Percentiles rank a stretch among this genome's conserved stretches.
phyloP scores from a whole-genome alignment of 1,140 invertebrate species.

The Drosophila burlai region DNA sequence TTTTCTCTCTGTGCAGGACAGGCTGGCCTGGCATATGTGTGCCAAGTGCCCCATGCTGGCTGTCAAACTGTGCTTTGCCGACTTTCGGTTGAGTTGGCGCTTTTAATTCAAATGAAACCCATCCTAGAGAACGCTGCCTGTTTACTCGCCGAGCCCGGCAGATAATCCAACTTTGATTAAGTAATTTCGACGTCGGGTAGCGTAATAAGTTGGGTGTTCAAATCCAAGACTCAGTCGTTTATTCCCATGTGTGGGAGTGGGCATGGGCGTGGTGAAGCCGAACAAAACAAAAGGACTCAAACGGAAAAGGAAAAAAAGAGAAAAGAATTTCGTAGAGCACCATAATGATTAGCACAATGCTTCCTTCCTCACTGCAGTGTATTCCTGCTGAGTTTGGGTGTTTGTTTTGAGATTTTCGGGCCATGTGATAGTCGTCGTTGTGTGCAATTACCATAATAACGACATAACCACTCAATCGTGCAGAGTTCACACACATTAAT shows the following conservation, averaged over 20 bases:
- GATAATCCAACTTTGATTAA: slow-evolving; percentile 84
- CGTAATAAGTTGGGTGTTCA: slow-evolving; percentile 78
- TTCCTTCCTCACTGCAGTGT: background rate
- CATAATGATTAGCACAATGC: slow-evolving; percentile 43
- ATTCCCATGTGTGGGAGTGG: slow-evolving; percentile 56
- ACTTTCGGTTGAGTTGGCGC: slow-evolving; percentile 67
- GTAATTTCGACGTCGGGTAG: slow-evolving; percentile 62
- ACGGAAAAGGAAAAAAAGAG: slow-evolving; percentile 9
- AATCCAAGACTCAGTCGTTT: slow-evolving; percentile 71
- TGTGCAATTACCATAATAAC: slow-evolving; percentile 59
- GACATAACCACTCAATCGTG: slow-evolving; percentile 25
- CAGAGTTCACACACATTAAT: slow-evolving; percentile 22
- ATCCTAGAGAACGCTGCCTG: slow-evolving; percentile 39
- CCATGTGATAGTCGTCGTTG: slow-evolving; percentile 18
- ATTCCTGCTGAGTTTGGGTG: slow-evolving; percentile 11
- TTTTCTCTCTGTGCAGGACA: slow-evolving; percentile 4
- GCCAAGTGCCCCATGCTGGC: slow-evolving; percentile 72
- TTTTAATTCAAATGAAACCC: slow-evolving; percentile 80
- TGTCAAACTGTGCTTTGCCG: slow-evolving; percentile 64
- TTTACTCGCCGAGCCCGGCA: slow-evolving; percentile 57
- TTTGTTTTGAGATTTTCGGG: slow-evolving; percentile 21
- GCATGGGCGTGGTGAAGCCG: slow-evolving; percentile 19
- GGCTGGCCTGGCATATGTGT: slow-evolving; percentile 56
- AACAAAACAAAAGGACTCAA: slow-evolving; percentile 18
- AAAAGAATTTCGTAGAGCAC: slow-evolving; percentile 11